Base-by-base conservation (phyloP, 2,888 invertebrate genomes). In the Mamestra brassicae region DNA sequence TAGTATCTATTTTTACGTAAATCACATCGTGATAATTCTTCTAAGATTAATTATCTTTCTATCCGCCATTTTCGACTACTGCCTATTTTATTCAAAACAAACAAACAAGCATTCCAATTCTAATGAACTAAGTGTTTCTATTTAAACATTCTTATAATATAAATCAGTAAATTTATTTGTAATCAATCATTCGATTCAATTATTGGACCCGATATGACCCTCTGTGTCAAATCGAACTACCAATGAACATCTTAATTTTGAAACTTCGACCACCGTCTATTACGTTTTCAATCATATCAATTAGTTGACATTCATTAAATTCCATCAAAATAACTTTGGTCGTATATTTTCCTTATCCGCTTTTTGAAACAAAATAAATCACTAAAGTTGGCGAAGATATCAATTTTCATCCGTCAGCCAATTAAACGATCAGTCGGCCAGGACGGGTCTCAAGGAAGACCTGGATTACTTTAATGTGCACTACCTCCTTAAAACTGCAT, bases 251-350 rank as follows among this genome's bases (percentile, higher is more conserved):
- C 10, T 42, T 38, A 26, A 47, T 6, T 52, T 13, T 52, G 10
- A 17, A 8, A 34, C 11, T 74, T 54, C 26, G n/a, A 65, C 26
- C 54, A 74, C 13, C 15, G 17, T 47, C 52, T 47, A 47, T 34
- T 38, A 50, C 11, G 10, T 54, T 54, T 66, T 38, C 8, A 55
- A 75, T 42, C 17, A 38, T 38, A 73, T 65, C 36, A 67, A 68
- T 38, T 52, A 42, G 13, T 60, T 45, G n/a, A 13, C 45, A 26
- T 34, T 36, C 10, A 71, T 54, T 73, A 11, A 70, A 61, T 36
- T 60, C 6, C 15, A 71, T 26, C 54, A 55, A 26, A 66, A 66
- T 42, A 4, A 26, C 13, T 55, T 68, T 5, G n/a, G 8, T 62
- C 47, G 15, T 13, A 47, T n/a, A 34, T 13, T 71, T 60, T 72